Percentiles rank a stretch among this genome's conserved stretches.
phyloP scores from a whole-genome alignment of 2,888 invertebrate species.

The Athripsodes cinereus region DNA sequence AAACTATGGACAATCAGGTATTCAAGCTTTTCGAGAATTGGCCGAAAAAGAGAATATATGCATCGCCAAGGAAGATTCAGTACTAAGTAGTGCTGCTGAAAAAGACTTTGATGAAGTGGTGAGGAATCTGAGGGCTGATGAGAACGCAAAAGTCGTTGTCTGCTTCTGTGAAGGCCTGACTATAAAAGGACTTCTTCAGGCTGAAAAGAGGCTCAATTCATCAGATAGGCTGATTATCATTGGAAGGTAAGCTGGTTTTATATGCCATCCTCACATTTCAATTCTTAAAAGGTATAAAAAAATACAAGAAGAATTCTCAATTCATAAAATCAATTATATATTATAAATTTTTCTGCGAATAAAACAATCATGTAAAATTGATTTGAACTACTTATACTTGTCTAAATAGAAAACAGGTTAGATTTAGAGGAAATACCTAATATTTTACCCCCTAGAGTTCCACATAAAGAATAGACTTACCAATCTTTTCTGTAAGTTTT shows the following conservation, averaged over 20 bases:
- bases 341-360: no score
- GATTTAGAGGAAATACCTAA: no score
- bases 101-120: constrained; percentile 52
- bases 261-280: no score
- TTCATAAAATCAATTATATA: no score
- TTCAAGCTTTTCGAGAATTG: constrained; percentile 66
- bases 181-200: constrained; percentile 57
- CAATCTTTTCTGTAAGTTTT: no score
- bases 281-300: no score
- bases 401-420: no score
- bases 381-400: no score
- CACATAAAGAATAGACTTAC: no score
- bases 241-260: constrained; percentile 59
- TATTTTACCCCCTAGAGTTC: no score
- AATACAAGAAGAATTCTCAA: no score
- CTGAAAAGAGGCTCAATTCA: constrained; percentile 51
- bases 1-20: constrained; percentile 71
- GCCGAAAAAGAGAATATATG: constrained; percentile 63
- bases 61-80: constrained; percentile 62
- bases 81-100: constrained; percentile 53
- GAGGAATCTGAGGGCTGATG: constrained; percentile 48
- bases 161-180: constrained; percentile 78
- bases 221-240: constrained; percentile 57
- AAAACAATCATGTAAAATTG: no score
- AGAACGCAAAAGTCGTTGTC: constrained; percentile 56